phyloP scores from a whole-genome alignment of 2,888 invertebrate species.

The Athalia rosae region DNA sequence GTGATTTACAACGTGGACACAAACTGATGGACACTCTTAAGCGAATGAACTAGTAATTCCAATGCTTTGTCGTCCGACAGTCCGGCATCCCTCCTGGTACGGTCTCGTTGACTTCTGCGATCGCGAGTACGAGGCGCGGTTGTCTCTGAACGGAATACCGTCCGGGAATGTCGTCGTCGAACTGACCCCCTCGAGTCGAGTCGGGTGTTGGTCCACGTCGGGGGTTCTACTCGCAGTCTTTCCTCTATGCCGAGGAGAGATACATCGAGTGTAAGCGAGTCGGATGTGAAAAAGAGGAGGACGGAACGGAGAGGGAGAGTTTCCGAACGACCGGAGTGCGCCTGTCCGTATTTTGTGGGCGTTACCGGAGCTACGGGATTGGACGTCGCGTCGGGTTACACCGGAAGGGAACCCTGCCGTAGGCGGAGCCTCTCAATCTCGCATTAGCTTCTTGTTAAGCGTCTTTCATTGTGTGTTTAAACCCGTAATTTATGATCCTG shows the following conservation, averaged over 20 bases:
- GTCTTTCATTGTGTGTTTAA: conserved; percentile 75
- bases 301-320: conserved; percentile 25
- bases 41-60: background rate
- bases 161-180: conserved; percentile 37
- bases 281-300: background rate
- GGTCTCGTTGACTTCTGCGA: background rate
- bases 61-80: background rate
- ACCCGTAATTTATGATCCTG: conserved; percentile 74
- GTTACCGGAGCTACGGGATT: conserved; percentile 58
- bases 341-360: conserved; percentile 55
- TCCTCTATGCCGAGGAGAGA: conserved; percentile 1
- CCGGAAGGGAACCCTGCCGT: conserved; percentile 59
- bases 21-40: conserved; percentile 1
- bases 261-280: conserved; percentile 8
- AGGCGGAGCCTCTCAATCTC: conserved; percentile 73
- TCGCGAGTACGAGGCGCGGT: conserved; percentile 30
- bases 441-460: conserved; percentile 74
- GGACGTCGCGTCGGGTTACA: conserved; percentile 57
- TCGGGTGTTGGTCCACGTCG: conserved; percentile 34
- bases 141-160: conserved; percentile 42
- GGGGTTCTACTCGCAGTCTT: conserved; percentile 18
- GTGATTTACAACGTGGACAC: background rate
- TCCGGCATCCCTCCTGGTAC: background rate
- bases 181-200: conserved; percentile 31
- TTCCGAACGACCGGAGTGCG: conserved; percentile 49